phyloP scores from a whole-genome alignment of 1,140 invertebrate genomes.

The Oryctes rhinoceros region DNA sequence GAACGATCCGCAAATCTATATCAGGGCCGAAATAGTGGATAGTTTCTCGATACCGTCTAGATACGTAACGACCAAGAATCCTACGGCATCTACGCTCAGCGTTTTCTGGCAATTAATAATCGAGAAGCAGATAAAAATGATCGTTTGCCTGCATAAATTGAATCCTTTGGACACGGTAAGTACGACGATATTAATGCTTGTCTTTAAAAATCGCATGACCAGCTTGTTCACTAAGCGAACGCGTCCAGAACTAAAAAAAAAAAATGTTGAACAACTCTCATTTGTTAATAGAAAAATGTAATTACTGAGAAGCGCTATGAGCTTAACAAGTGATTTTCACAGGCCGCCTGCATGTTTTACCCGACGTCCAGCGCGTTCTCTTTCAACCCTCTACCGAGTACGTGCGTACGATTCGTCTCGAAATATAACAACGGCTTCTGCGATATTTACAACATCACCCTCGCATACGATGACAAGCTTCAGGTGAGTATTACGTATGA shows the following conservation, averaged over 20 bases:
- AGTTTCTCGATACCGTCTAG: slow-evolving; percentile 62
- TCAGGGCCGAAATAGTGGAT: slow-evolving; percentile 73
- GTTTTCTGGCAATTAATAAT: slow-evolving; percentile 72
- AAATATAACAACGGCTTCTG: neutral
- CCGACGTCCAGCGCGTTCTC: slow-evolving; percentile 23
- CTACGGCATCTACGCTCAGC: slow-evolving; percentile 63
- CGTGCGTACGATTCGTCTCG: neutral
- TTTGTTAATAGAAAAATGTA: too few relatives aligned
- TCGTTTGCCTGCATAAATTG: slow-evolving; percentile 63
- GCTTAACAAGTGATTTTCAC: neutral
- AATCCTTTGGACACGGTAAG: slow-evolving; percentile 49
- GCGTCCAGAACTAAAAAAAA: too few relatives aligned
- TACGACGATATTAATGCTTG: slow-evolving; percentile 17
- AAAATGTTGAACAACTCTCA: too few relatives aligned
- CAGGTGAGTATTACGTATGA: neutral
- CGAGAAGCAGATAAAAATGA: slow-evolving; percentile 65
- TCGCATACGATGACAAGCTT: neutral
- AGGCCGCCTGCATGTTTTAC: slow-evolving; percentile 46
- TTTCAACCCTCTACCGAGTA: neutral
- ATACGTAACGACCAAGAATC: slow-evolving; percentile 65
- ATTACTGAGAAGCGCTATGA: too few relatives aligned
- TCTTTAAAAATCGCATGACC: too few relatives aligned
- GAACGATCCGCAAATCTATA: slow-evolving; percentile 63
- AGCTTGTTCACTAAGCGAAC: too few relatives aligned
- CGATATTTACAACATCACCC: neutral